phyloP scores from a whole-genome alignment of 2,113 vertebrate species.

The Dasyprocta punctata region DNA sequence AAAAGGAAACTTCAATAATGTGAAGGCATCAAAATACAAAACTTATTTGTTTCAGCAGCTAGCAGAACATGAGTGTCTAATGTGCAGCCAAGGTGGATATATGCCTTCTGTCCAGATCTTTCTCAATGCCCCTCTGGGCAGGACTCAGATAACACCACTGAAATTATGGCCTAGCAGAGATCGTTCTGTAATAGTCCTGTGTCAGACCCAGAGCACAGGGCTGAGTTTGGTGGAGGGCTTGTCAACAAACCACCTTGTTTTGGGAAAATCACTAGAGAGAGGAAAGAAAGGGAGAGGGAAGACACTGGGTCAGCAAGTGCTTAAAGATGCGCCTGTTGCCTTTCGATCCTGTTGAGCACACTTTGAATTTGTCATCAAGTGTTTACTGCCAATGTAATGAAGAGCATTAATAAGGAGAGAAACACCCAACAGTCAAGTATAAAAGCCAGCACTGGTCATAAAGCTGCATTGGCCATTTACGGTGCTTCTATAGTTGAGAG shows the following conservation, averaged over 20 bases:
- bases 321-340: neutral
- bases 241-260: neutral
- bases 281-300: neutral
- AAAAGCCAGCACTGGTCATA: slow-evolving; percentile 69
- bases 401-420: slow-evolving; percentile 80
- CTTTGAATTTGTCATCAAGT: slow-evolving; percentile 75
- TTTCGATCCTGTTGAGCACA: neutral
- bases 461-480: slow-evolving; percentile 80
- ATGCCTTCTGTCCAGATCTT: neutral
- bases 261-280: neutral
- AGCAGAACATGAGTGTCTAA: neutral
- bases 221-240: neutral
- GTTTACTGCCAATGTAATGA: slow-evolving; percentile 70
- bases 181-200: neutral
- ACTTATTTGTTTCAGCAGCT: neutral
- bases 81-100: accelerated
- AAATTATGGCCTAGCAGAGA: neutral
- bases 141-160: neutral
- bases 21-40: neutral
- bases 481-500: slow-evolving; percentile 80
- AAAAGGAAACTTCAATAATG: neutral
- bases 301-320: neutral
- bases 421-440: slow-evolving; percentile 73
- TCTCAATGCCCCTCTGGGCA: neutral
- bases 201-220: neutral